phyloP scores from a whole-genome alignment of 2,113 vertebrate species.

The Xiphophorus couchianus region DNA sequence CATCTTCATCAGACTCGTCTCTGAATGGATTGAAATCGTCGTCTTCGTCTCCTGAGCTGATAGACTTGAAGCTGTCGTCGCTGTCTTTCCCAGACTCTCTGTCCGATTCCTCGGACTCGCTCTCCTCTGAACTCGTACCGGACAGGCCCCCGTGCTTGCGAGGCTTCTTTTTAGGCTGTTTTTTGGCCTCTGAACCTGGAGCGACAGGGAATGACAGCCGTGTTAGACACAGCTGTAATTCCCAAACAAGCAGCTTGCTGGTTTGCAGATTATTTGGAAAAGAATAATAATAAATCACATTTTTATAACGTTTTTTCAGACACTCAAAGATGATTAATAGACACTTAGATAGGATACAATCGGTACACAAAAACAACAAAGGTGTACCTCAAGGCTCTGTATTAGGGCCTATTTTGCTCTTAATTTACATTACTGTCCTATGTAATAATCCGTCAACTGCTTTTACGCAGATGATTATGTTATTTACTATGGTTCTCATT shows the following conservation, averaged over 20 bases:
- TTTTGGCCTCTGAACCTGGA: slow-evolving; percentile 87
- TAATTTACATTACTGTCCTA: no score
- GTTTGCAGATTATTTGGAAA: no score
- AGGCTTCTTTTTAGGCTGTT: slow-evolving; percentile 87
- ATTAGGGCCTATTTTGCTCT: no score
- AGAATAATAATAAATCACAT: no score
- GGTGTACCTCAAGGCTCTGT: no score
- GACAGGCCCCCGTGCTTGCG: slow-evolving; percentile 89
- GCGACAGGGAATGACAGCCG: neutral
- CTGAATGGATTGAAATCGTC: slow-evolving; percentile 97
- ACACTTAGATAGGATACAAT: no score
- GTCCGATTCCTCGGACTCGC: slow-evolving; percentile 77
- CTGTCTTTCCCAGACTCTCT: slow-evolving; percentile 88
- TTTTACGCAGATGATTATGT: no score
- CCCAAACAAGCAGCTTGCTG: neutral
- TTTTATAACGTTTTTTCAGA: no score
- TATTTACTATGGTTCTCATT: no score
- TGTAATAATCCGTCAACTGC: no score
- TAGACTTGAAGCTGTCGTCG: slow-evolving; percentile 92
- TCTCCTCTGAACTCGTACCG: slow-evolving; percentile 94
- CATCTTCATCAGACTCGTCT: slow-evolving; percentile 94
- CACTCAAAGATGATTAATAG: no score
- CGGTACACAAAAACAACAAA: no score
- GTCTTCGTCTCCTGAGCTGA: slow-evolving; percentile 92
- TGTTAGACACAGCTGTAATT: neutral